Conservation (phyloP, 2,888 invertebrate species). For the Tiliacea citrago region DNA sequence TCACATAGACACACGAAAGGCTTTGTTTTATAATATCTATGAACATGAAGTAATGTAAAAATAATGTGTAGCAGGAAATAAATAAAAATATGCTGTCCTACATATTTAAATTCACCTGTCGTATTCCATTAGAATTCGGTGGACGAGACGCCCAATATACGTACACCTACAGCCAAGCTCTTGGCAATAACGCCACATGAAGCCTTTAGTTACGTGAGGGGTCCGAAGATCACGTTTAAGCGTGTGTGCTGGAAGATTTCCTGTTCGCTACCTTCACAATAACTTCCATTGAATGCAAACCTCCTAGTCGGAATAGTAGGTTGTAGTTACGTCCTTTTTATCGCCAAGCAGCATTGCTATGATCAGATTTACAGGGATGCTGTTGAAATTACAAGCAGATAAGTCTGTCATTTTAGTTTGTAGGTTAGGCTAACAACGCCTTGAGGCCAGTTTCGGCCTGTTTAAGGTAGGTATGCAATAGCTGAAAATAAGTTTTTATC, state of each 20-base stretch:
- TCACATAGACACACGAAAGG: neutral
- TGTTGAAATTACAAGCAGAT: neutral
- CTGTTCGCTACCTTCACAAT: constrained; percentile 10
- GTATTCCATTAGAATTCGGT: constrained; percentile 57
- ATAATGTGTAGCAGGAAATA: neutral
- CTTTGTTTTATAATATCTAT: neutral
- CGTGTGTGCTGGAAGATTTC: constrained; percentile 15
- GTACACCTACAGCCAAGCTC: constrained; percentile 9
- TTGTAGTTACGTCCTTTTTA: neutral
- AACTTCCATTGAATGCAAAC: constrained; percentile 12
- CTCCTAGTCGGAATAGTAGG: neutral
- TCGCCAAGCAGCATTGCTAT: neutral
- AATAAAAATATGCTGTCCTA: constrained; percentile 4
- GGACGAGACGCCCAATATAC: constrained; percentile 6
- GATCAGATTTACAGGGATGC: neutral
- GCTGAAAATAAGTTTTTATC: neutral
- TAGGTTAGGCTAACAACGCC: neutral
- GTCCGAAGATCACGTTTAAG: constrained; percentile 48
- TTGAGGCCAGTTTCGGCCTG: neutral
- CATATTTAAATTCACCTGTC: constrained; percentile 54
- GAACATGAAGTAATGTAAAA: neutral
- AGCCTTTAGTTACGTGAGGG: constrained; percentile 48
- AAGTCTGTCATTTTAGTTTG: no score
- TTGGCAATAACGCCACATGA: constrained; percentile 28
- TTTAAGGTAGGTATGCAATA: neutral